Evolutionary conservation across 2,888 invertebrate species (phyloP), one percentile per base, ranked within the genome.

Genomic region (Isotomurus palustris): DNA sequence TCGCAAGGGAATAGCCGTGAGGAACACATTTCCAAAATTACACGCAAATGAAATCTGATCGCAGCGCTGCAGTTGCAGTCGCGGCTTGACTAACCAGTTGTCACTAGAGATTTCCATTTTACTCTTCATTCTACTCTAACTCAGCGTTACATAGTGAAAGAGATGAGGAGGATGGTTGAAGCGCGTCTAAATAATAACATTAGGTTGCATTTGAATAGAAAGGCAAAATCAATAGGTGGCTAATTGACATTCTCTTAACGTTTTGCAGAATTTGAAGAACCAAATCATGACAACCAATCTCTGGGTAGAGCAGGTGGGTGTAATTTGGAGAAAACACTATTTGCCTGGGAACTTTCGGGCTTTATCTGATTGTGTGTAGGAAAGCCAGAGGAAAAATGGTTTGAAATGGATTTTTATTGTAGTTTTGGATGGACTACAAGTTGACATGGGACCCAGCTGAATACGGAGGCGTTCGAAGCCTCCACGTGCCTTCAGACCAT

Each of bases 371-470:
- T 32, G 32, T 32, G 32, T 32, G 32, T 8, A 10, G 8, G 32
- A 14, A 32, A 32, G 14, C 14, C 8, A 32, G 32, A 14, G 38
- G 19, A 17, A 14, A 17, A 38, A 8, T 17, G 14, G 19, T 38
- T 38, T 4, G 19, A 17, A 14, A 32, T 10, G 38, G 5, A 25
- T 53, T 56, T 64, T 73, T 68, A 53, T 78, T 78, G 25, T 78
- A 88, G 86, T 86, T 86, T 67, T 90, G 90, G 90, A 85, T 85
- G 75, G 89, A 90, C 76, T 88, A 88, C 79, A 89, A 89, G 76
- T 78, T 90, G 58, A 82, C 61, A 52, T 84, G 90, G 90, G 87
- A 90, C 76, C 89, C 89, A 24, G 84, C 83, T 72, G 88, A 89
- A 74, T 89, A 88, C 74, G 88, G 88, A 24, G 88, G 88, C 49